Percentiles rank a stretch among this genome's conserved stretches.
Conservation (phyloP, 2,888 invertebrate genomes). For the Agapostemon virescens region DNA sequence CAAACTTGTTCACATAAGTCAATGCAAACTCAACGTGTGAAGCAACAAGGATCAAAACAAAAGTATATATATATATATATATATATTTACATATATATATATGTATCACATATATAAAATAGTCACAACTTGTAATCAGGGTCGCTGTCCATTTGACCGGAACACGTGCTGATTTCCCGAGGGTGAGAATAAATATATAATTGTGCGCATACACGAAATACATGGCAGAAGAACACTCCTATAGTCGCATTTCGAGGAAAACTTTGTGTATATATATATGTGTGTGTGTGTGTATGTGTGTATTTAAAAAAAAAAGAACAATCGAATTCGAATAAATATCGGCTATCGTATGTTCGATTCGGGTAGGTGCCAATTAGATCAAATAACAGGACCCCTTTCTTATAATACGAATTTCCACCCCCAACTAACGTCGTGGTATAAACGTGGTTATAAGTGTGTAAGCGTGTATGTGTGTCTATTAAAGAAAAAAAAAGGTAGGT, state of each 20-base stretch:
- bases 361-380: constrained; percentile 46
- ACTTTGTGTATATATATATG: constrained; percentile 30
- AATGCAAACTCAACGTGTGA: constrained; percentile 67
- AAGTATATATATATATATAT: constrained; percentile 9
- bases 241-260: constrained; percentile 48
- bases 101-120: no score
- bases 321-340: constrained; percentile 14
- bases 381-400: constrained; percentile 58
- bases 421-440: not conserved
- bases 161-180: constrained; percentile 54
- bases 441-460: constrained; percentile 5
- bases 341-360: constrained; percentile 16
- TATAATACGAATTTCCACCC: constrained; percentile 17
- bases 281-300: no score
- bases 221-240: constrained; percentile 53
- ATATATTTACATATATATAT: constrained; percentile 5
- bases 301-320: constrained; percentile 14
- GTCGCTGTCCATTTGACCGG: constrained; percentile 62
- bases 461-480: not conserved
- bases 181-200: constrained; percentile 53
- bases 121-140: constrained; percentile 59
- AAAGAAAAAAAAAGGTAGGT: constrained; percentile 9
- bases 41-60: constrained; percentile 58
- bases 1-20: constrained; percentile 63
- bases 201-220: constrained; percentile 57